A percentile compares a stretch with the other conserved stretches of the same genome.
Conservation (phyloP, 2,113 vertebrate species). For the Micronycteris hirsuta region DNA sequence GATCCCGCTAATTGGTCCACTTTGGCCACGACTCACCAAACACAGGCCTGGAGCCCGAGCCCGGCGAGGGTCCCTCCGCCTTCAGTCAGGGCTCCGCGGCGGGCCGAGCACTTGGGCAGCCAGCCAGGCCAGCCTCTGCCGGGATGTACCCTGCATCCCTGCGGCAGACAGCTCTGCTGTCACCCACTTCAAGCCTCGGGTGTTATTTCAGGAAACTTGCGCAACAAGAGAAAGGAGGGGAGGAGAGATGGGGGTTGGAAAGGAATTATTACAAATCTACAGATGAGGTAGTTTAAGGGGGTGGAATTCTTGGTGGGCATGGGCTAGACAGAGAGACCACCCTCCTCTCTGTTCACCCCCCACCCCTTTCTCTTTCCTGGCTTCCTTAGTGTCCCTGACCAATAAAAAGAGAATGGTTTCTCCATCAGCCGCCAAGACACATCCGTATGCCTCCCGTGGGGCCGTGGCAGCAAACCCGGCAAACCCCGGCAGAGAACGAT, state of each 20-base stretch:
- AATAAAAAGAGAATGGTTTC: neutral
- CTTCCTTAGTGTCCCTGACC: neutral
- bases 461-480: no score
- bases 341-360: neutral
- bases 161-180: neutral
- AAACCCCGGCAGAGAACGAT: neutral
- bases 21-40: neutral
- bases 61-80: neutral
- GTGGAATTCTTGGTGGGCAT: neutral
- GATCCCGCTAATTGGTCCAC: neutral
- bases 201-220: neutral
- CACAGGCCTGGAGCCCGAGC: no score
- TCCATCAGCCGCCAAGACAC: neutral
- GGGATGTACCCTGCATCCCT: neutral
- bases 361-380: neutral
- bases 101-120: neutral
- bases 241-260: neutral
- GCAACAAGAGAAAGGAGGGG: no score
- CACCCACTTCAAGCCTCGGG: neutral
- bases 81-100: neutral
- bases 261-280: neutral
- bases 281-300: neutral
- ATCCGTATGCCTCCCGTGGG: neutral
- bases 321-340: neutral
- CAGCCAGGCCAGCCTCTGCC: neutral